Base-by-base conservation (phyloP, 1,140 invertebrate genomes). In the Ostrea denselamellosa region DNA sequence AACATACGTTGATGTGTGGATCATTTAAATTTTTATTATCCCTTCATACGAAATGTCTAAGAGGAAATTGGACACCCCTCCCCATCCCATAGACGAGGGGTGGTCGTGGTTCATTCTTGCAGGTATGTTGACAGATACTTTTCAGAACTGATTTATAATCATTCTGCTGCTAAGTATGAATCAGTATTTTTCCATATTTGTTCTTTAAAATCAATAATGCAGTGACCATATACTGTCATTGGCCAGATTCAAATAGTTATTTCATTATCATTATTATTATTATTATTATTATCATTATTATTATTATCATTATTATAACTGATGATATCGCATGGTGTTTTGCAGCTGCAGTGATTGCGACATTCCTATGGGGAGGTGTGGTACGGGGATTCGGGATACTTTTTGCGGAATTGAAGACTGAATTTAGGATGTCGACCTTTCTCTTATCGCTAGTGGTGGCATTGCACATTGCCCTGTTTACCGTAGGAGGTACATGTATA, bases 61-160 rank as follows among this genome's bases (percentile, higher is more conserved):
- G 28, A 51, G n/a, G 51, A 83, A 83, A 5, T 22, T 52, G 14
- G 14, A 83, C 17, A 12, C 8, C 8, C 82, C 82, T 52, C 19
- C 44, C 28, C 82, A 83, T 0, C 82, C 82, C 0, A 83, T 83
- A 3, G 82, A 83, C 25, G 53, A 54, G 82, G 82, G 82, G 22
- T 83, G 82, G 82, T 22, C 82, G 25, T 83, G 82, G 82, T 25
- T 83, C 4, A 53, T 83, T 53, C 53, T 83, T 17, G 82, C 82
- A 22, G 82, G 82, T 83, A 83, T 0, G 82, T 34, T n/a, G 56
- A 19, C 56, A 62, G 7, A 19, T n/a, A 62, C 2, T 62, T n/a
- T 62, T 62, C 1, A 62, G 17, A 10, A 19, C 7, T 62, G 17
- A 19, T 9, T 5, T 62, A 19, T 62, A n/a, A 62, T 19, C 56